These are phyloP conservation scores for Syrrhaptes paradoxus DNA, from an alignment of 2,113 vertebrate species.

Conservation along the genomic window DNA sequence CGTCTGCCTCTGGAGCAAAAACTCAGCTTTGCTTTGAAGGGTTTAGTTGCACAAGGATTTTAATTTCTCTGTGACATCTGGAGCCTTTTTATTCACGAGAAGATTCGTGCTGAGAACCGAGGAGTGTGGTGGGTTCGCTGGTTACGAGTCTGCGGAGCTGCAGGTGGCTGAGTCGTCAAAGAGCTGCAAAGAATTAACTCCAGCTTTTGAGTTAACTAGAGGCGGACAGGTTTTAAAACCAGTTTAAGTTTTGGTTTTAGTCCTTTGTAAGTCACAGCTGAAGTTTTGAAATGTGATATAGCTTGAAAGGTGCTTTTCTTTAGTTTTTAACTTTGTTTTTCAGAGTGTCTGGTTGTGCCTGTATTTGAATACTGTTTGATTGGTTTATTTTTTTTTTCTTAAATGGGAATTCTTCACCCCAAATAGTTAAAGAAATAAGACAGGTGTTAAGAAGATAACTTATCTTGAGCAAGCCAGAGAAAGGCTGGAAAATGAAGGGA, in stretches of 20 bases:
- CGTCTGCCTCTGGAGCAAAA: not conserved
- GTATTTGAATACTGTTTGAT: not conserved
- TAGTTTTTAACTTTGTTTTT: not conserved
- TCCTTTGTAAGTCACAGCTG: not conserved
- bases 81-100: not conserved
- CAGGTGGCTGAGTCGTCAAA: not conserved
- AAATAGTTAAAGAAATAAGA: not conserved
- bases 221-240: not conserved
- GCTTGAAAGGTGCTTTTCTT: not conserved
- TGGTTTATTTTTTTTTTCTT: not conserved
- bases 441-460: conserved; percentile 24
- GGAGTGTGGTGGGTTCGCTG: not conserved
- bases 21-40: not conserved
- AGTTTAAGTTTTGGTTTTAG: not conserved
- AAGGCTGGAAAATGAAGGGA: not conserved
- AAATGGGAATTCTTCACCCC: not conserved
- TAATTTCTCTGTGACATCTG: not conserved
- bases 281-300: not conserved
- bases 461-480: not conserved
- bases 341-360: not conserved
- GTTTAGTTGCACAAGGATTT: not conserved
- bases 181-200: not conserved
- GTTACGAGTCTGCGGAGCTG: not conserved
- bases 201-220: not conserved
- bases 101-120: not conserved